Base-by-base conservation (phyloP, 2,888 invertebrate genomes). In the Kuschelorhynchus macadamiae region DNA sequence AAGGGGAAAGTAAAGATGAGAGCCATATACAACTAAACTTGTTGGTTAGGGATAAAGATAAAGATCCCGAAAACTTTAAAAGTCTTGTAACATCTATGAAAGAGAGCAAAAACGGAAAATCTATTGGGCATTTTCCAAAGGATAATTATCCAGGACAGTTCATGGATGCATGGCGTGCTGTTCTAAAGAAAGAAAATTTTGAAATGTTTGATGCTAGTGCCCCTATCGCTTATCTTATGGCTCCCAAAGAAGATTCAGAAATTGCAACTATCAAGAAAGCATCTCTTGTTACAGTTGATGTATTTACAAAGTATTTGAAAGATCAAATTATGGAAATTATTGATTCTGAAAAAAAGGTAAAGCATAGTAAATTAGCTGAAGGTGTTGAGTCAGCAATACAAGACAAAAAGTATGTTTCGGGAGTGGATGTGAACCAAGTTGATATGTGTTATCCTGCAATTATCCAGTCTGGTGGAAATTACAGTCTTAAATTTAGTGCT, bases 381-480 rank as follows among this genome's bases (percentile, higher is more conserved):
- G 96, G 96, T 8, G 95, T 98, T 0, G 98, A 98, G 82, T 88
- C 92, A 11, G 97, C 97, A 0, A 89, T 97, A 77, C 90, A 91
- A n/a, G 96, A 97, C 81, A 97, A 97, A 80, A 98, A 98, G 85
- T 97, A 96, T 83, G 95, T 98, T 1, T 90, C 92, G 8, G 94
- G 94, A 1, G 92, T 96, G 0, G 97, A 97, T 84, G 89, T 92
- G 1, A 89, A 90, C 20, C 93, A 96, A 82, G 88, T 98, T 2
- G 98, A 99, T 79, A 95, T 97, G 91, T 99, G 98, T 81, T 99
- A 98, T 82, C 97, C 98, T 0, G 95, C 99, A 0, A 99, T 99
- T 65, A 96, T 99, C 78, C 99, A 99, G 83, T 98, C 98, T 32
- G 99, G 99, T 7, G 98, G 98, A n/a, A 91, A 93, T 80, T 99